Percentiles rank a stretch among this genome's conserved stretches.
Conservation (phyloP, 2,113 vertebrate species). For the Seriola aureovittata region DNA sequence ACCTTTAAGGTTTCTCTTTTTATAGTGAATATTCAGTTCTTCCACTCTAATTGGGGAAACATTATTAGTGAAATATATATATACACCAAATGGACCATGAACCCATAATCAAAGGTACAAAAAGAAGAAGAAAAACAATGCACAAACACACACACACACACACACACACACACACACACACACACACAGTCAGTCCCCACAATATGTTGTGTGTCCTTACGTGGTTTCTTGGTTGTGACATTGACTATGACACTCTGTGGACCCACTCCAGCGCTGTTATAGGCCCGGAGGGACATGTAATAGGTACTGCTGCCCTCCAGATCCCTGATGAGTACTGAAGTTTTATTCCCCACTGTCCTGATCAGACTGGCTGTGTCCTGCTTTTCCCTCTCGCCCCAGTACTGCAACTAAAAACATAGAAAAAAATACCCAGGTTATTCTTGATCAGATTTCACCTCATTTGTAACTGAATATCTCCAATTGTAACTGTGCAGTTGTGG, state of each 20-base stretch:
- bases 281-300: conserved; percentile 89
- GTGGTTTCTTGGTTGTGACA: conserved; percentile 95
- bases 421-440: conserved; percentile 22
- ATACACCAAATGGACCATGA: neutral
- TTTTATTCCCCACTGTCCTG: conserved; percentile 91
- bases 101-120: neutral
- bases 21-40: neutral
- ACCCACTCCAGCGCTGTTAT: conserved; percentile 93
- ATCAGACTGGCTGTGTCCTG: conserved; percentile 90
- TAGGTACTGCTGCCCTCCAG: conserved; percentile 91
- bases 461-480: neutral
- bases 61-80: conserved; percentile 3
- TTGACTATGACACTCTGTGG: conserved; percentile 90
- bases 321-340: conserved; percentile 87
- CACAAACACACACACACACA: conserved; percentile 17
- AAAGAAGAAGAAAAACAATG: conserved; percentile 2
- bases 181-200: neutral
- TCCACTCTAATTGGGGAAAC: conserved; percentile 8
- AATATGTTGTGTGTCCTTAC: conserved; percentile 82
- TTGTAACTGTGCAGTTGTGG: neutral
- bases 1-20: neutral
- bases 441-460: neutral
- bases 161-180: no score
- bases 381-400: conserved; percentile 90
- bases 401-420: conserved; percentile 86